Percentiles rank a stretch among this genome's conserved stretches.
These are phyloP conservation scores for Montifringilla adamsi DNA, from an alignment of 2,113 vertebrate species.

Conservation along the genomic window DNA sequence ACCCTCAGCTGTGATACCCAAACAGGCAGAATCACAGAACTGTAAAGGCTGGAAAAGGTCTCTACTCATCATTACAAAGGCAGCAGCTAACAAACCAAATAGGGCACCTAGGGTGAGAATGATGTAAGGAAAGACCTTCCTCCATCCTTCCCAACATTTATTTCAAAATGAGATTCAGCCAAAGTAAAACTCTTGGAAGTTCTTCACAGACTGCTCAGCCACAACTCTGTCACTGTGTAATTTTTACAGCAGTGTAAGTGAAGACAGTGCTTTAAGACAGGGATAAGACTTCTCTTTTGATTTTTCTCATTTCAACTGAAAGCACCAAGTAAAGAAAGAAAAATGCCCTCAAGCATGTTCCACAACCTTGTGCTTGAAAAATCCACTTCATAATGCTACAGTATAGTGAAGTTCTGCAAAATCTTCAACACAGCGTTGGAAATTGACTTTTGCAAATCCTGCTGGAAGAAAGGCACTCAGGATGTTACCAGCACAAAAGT, in stretches of 20 bases:
- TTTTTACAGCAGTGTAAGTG: not conserved
- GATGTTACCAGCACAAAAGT: not conserved
- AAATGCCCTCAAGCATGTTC: not conserved
- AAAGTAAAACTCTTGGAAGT: not conserved
- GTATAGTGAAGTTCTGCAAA: not conserved
- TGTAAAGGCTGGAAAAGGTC: not conserved
- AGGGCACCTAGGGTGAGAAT: not conserved
- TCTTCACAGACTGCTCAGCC: not conserved
- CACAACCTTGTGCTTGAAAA: not conserved
- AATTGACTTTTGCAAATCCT: not conserved
- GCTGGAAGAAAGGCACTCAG: not conserved
- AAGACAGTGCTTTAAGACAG: not conserved
- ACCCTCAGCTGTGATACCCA: not conserved
- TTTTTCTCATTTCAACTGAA: not conserved
- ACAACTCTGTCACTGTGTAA: not conserved
- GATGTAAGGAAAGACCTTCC: not conserved
- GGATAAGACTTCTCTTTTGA: not conserved
- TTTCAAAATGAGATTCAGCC: not conserved
- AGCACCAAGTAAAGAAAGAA: not conserved
- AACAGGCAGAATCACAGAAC: not conserved
- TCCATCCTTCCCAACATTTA: not conserved
- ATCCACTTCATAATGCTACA: not conserved
- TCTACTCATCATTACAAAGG: not conserved
- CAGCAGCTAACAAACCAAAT: not conserved
- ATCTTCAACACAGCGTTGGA: not conserved